Evolutionary conservation across 2,113 vertebrate species (phyloP).

Genomic region (Atractosteus spatula): DNA sequence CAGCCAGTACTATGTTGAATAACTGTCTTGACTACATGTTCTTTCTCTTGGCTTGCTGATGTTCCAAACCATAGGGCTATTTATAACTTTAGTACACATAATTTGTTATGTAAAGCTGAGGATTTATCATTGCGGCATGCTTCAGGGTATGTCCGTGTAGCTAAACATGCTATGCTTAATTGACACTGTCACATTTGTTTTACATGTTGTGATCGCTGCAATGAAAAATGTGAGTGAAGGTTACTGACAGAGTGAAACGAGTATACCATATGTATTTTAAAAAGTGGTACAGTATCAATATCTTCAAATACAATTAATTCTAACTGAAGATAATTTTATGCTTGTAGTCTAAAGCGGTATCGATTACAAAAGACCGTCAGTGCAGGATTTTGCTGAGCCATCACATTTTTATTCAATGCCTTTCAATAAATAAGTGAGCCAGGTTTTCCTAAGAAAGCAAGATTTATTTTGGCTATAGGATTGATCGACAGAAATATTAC

Average conservation of each 20-base stretch:
- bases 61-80: too few species aligned
- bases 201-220: too few species aligned
- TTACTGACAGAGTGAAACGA: not conserved
- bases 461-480: not conserved
- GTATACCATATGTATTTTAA: constrained; percentile 7
- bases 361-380: constrained; percentile 45
- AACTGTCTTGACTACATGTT: too few species aligned
- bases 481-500: not conserved
- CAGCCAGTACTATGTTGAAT: too few species aligned
- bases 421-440: constrained; percentile 35
- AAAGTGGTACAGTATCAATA: constrained; percentile 34
- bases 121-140: too few species aligned
- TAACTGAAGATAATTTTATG: constrained; percentile 29
- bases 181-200: too few species aligned
- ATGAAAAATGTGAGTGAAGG: too few species aligned
- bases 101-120: too few species aligned
- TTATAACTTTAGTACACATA: too few species aligned
- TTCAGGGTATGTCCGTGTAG: too few species aligned
- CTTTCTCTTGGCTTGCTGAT: too few species aligned
- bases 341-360: constrained; percentile 49
- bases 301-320: constrained; percentile 46
- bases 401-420: constrained; percentile 48
- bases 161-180: too few species aligned
- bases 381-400: constrained; percentile 47
- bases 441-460: constrained; percentile 29